These are phyloP conservation scores for Onthophagus taurus DNA, from an alignment of 1,140 invertebrate genomes.

Conservation along the genomic window DNA sequence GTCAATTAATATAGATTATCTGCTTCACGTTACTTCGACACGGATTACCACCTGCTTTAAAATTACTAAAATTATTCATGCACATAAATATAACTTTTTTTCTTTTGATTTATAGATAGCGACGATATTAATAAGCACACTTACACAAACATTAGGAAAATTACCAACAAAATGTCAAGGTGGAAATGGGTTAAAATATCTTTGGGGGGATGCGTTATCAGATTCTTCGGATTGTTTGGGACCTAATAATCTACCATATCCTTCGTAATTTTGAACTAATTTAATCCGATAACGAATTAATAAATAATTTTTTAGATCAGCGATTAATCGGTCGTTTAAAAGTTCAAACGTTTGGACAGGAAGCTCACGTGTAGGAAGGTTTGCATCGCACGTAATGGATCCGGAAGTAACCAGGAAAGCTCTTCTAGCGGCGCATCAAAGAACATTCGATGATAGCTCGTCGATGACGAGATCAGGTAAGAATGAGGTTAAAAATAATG, in stretches of 20 bases:
- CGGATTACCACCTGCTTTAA: too few species aligned
- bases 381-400: conserved; percentile 51
- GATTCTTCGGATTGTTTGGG: conserved; percentile 66
- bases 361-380: conserved; percentile 49
- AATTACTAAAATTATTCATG: too few species aligned
- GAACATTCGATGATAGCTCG: conserved; percentile 43
- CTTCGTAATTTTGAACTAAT: conserved; percentile 50
- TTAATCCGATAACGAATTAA: too few species aligned
- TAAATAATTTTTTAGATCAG: conserved; percentile 52
- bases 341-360: conserved; percentile 44
- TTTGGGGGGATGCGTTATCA: conserved; percentile 74
- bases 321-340: conserved; percentile 54
- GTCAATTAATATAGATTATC: too few species aligned
- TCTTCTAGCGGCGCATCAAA: conserved; percentile 52
- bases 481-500: too few species aligned
- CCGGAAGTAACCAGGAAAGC: conserved; percentile 60
- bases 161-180: conserved; percentile 43
- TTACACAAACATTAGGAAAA: conserved; percentile 19
- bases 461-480: too few species aligned
- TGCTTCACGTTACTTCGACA: too few species aligned
- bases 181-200: conserved; percentile 59
- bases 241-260: conserved; percentile 71
- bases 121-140: background rate
- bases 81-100: conserved; percentile 6
- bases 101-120: conserved; percentile 11